Conservation (phyloP, 2,113 vertebrate genomes). For the Nothobranchius kuhntae region DNA sequence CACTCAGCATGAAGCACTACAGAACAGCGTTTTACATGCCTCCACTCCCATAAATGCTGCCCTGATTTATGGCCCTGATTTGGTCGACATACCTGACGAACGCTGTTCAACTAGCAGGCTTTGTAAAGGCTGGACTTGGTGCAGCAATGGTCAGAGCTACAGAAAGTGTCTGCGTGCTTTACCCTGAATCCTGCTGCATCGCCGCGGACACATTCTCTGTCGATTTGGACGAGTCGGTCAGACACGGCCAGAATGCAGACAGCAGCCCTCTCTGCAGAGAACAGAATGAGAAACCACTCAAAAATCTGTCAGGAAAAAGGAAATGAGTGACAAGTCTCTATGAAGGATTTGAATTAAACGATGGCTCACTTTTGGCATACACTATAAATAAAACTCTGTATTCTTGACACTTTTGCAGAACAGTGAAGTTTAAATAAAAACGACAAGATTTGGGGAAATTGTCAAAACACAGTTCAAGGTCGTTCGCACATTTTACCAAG, state of each 20-base stretch:
- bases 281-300: constrained; percentile 37
- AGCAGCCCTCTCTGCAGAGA: constrained; percentile 61
- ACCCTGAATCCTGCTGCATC: constrained; percentile 88
- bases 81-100: constrained; percentile 21
- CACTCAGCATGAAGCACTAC: constrained; percentile 37
- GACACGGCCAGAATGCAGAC: constrained; percentile 84
- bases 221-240: constrained; percentile 88
- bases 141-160: constrained; percentile 9
- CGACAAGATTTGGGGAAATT: neutral
- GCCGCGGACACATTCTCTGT: constrained; percentile 85
- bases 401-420: constrained; percentile 10
- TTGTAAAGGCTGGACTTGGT: constrained; percentile 17
- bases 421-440: neutral
- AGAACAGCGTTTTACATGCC: constrained; percentile 39
- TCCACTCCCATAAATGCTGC: constrained; percentile 28
- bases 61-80: constrained; percentile 60
- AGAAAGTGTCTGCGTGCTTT: constrained; percentile 57
- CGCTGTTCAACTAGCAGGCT: constrained; percentile 31
- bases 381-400: constrained; percentile 8
- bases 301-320: constrained; percentile 14
- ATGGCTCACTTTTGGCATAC: constrained; percentile 30
- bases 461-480: neutral
- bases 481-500: neutral
- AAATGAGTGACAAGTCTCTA: constrained; percentile 46
- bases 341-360: constrained; percentile 37